Conservation (phyloP, 1,140 invertebrate genomes). For the Aphaenogaster rudis region DNA sequence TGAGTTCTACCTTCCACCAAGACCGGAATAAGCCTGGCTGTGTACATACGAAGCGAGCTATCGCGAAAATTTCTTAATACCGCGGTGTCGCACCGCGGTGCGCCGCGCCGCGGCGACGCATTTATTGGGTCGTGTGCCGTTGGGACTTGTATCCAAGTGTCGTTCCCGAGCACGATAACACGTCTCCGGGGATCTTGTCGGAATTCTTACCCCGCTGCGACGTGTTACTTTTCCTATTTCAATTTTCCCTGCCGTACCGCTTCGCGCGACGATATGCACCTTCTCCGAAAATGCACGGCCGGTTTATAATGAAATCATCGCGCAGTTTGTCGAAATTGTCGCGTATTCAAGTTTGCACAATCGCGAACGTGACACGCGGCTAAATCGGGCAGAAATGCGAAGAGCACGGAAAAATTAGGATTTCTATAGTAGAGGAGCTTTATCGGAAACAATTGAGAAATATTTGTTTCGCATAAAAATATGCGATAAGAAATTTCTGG, state of each 20-base stretch:
- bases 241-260: neutral
- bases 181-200: conserved; percentile 10
- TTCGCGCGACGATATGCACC: neutral
- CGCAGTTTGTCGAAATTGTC: neutral
- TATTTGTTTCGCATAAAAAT: neutral
- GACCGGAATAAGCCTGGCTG: neutral
- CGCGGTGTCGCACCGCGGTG: neutral
- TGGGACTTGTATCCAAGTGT: conserved; percentile 51
- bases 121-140: conserved; percentile 29
- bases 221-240: conserved; percentile 25
- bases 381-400: neutral
- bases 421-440: neutral
- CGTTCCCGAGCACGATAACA: conserved; percentile 15
- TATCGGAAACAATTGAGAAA: neutral
- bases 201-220: conserved; percentile 7
- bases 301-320: neutral
- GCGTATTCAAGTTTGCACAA: neutral
- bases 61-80: conserved; percentile 49
- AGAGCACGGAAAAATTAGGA: neutral
- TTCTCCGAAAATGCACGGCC: neutral
- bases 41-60: neutral
- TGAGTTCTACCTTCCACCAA: neutral
- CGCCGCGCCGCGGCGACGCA: neutral
- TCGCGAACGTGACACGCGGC: too few species aligned
- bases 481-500: neutral